Conservation (phyloP, 2,113 vertebrate genomes). For the Epinephelus cyanopodus region DNA sequence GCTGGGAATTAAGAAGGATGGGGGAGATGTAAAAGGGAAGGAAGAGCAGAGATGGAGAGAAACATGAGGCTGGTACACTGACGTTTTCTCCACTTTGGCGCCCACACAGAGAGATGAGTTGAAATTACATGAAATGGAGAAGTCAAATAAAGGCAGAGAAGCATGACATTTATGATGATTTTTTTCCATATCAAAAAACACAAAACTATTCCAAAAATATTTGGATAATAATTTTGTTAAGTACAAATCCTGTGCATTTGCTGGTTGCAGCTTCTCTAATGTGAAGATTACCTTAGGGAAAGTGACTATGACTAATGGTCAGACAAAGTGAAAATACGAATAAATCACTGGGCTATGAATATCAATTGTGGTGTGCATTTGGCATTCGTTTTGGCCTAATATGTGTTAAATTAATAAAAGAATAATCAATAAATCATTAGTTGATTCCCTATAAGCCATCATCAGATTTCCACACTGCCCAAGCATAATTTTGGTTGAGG, state of each 20-base stretch:
- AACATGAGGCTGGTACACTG: slow-evolving; percentile 8
- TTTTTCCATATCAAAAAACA: neutral
- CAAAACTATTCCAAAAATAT: neutral
- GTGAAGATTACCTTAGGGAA: neutral
- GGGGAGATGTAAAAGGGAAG: neutral
- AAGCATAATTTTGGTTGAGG: neutral
- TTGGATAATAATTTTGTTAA: neutral
- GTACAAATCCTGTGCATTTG: neutral
- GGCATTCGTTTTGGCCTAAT: neutral
- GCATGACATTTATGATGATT: neutral
- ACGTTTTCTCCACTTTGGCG: slow-evolving; percentile 10
- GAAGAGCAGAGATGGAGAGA: slow-evolving; percentile 13
- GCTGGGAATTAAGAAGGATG: slow-evolving; percentile 10
- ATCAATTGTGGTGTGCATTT: neutral
- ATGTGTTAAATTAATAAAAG: neutral
- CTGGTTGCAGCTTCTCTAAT: neutral
- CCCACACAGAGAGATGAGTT: neutral
- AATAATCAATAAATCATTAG: neutral
- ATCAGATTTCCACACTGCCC: neutral
- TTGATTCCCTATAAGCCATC: neutral
- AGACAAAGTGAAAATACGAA: neutral
- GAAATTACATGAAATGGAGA: slow-evolving; percentile 13
- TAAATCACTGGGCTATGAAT: neutral
- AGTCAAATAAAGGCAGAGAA: neutral
- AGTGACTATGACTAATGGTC: neutral